Evolutionary conservation across 1,140 invertebrate genomes (phyloP), one percentile per base, ranked within the genome.

Genomic region (Mylabris phalerata): DNA sequence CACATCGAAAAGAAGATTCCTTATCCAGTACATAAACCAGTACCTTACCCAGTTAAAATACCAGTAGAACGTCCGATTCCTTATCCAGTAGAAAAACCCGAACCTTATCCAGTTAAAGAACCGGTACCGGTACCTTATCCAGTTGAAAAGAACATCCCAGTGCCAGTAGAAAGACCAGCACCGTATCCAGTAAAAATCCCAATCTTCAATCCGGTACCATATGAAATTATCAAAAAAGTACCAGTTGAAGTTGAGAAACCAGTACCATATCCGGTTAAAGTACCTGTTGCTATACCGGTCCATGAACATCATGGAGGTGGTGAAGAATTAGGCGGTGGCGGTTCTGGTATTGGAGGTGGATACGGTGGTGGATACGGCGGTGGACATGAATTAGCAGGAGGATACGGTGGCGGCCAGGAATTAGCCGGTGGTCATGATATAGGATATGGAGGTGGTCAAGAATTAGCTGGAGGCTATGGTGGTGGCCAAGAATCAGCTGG

Each of bases 181-280:
- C 83, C 82, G 3, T 79, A 79, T 60, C 81, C 82, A 38, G 82
- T 84, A 9, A 81, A 84, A 72, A 82, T 85, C 26, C 80, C 75
- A 54, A 78, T 83, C 59, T 81, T 85, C 67, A 78, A 78, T 57
- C 81, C 82, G 25, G 81, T 84, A 24, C 79, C 84, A 27, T 81
- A 83, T 7, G 80, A 82, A 56, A 84, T 89, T 0, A 75, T 79
- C 65, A 82, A 82, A 59, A 85, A 85, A 68, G 84, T 89, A 48
- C 83, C 84, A 3, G 76, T 79, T 46, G 71, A 75, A 9, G 77
- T 82, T 2, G 76, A 79, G 48, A 78, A 79, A 61, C 76, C 73
- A 3, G 75, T 79, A 39, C 80, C 80, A 24, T 80, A 81, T 45
- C 80, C 84, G 11, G 85, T 88, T 3, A 83, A 87, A 71, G 84